Evolutionary conservation across 92 coral and sea anemone species (phyloP), one percentile per base, ranked within the genome.

Genomic region (Epizoanthus fatuus): DNA sequence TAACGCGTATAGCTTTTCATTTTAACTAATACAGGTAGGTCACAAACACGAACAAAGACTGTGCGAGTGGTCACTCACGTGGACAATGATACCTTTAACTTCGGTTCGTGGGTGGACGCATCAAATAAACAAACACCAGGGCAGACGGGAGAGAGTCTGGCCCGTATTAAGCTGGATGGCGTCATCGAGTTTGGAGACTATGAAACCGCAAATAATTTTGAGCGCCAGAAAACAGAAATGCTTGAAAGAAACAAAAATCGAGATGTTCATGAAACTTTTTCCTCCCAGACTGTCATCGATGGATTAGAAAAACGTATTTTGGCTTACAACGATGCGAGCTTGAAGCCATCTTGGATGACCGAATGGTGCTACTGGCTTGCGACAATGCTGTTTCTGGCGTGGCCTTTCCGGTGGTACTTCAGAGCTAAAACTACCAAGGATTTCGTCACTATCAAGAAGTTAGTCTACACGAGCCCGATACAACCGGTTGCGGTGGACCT

Each of bases 361-460:
- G 73, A 71, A 0, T 29, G 69, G 42, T 91, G 80, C 59, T 94
- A 51, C 75, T 94, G 97, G 95, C 22, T 88, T 5, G 95, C 97
- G 13, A 88, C 97, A 0, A 38, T 91, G 32, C 59, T 91, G 78
- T 65, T 45, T n/a, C 68, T 86, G 83, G 85, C 91, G 15, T 91
- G 97, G 97, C 97, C 95, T 45, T 74, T 74, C 66, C 35, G 80
- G 8, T 94, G 95, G 97, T 32, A 91, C 44, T 94, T 94, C 87
- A 86, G 95, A 72, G 95, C 97, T 1, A 94, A 73, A 75, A 91
- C 97, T 1, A 83, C 91, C 4, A 89, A 94, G 60, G 55, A 40
- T 60, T 77, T 88, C 74, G 89, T 88, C 45, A 62, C 58, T 44
- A 15, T 94, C 66, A 91, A 45, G 67, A 94, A 94, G 59, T 91